A percentile compares a stretch with the other conserved stretches of the same genome.
These are phyloP conservation scores for Smittia sp. DNA, from an alignment of 2,888 invertebrate species.

Conservation along the genomic window DNA sequence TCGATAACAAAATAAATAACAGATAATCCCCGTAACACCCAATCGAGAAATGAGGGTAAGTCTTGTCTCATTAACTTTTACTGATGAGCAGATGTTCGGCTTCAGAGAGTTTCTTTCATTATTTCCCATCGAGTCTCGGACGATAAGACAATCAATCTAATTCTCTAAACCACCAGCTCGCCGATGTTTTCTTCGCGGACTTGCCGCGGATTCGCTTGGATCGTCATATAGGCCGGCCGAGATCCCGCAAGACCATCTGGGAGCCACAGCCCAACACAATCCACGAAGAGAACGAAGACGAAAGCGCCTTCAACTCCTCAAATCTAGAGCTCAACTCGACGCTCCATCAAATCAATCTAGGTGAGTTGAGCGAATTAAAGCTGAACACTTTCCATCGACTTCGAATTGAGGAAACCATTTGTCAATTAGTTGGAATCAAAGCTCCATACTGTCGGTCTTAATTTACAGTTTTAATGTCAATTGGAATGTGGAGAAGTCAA, in stretches of 20 bases:
- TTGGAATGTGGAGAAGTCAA: neutral
- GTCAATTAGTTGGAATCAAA: neutral
- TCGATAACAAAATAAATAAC: constrained; percentile 42
- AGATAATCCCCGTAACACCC: constrained; percentile 55
- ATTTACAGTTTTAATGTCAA: neutral
- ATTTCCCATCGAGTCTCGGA: neutral
- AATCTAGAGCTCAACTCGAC: constrained; percentile 53
- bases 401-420: constrained; percentile 1
- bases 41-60: constrained; percentile 53
- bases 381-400: neutral
- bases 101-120: constrained; percentile 1
- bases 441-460: neutral
- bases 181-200: constrained; percentile 53
- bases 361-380: constrained; percentile 46
- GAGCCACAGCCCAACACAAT: constrained; percentile 59
- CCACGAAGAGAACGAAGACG: constrained; percentile 61
- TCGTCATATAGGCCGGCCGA: constrained; percentile 57
- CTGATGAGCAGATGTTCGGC: neutral
- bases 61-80: neutral
- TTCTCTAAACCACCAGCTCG: constrained; percentile 46
- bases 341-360: constrained; percentile 52
- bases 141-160: neutral
- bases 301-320: constrained; percentile 42
- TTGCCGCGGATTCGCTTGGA: constrained; percentile 65
- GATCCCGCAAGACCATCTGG: constrained; percentile 55